Percentiles rank a stretch among this genome's conserved stretches.
phyloP scores from a whole-genome alignment of 23 tunicate species.

The Trididemnum clinides region DNA sequence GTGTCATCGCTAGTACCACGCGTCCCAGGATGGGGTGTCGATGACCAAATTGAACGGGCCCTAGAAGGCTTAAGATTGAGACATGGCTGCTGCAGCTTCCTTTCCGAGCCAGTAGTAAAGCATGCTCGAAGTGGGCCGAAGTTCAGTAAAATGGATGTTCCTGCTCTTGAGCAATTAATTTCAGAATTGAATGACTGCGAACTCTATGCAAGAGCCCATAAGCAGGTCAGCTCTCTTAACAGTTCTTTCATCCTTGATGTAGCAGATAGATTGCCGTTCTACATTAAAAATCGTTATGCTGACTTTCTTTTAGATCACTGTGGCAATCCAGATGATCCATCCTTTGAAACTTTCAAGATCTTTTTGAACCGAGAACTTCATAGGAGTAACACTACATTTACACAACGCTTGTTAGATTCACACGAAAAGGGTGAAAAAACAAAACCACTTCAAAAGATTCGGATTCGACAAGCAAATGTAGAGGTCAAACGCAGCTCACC shows the following conservation, averaged over 20 bases:
- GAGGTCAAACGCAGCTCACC: not conserved
- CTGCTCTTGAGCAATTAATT: not conserved
- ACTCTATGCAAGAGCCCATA: not conserved
- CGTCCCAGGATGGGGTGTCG: no score
- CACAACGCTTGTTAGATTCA: not conserved
- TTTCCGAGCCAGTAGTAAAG: not conserved
- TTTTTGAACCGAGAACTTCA: slow-evolving; percentile 1
- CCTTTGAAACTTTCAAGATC: not conserved
- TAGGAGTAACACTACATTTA: not conserved
- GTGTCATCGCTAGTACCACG: no score
- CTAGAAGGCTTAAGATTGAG: no score
- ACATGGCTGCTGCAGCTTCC: not conserved
- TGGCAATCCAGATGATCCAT: not conserved
- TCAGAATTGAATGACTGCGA: not conserved
- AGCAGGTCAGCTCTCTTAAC: not conserved
- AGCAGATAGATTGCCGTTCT: not conserved
- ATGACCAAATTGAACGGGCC: no score
- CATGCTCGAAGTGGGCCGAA: not conserved
- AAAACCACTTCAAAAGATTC: not conserved
- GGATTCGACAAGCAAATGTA: not conserved
- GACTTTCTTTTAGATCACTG: not conserved
- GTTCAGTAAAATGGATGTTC: not conserved
- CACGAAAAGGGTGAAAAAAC: not conserved
- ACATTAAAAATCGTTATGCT: not conserved
- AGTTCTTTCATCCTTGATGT: not conserved